Evolutionary conservation across 1,140 invertebrate species (phyloP), one percentile per base, ranked within the genome.

Genomic region (Dendroctonus valens): DNA sequence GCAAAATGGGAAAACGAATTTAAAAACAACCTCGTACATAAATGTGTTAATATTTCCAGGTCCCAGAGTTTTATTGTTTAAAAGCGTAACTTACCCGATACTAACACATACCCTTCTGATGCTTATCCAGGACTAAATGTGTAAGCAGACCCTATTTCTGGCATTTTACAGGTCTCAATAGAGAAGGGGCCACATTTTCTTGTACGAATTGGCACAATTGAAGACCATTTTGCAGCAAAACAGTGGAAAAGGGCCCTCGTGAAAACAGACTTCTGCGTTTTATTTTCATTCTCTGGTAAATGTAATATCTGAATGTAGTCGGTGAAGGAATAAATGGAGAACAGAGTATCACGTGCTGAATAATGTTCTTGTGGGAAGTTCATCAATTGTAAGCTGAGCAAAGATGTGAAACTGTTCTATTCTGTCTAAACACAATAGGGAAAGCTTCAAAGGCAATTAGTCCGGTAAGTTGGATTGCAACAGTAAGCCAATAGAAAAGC

Each of bases 41-140:
- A 26, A 26, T 26, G 26, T 26, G 26, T 26, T 26, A n/a, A n/a
- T n/a, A n/a, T n/a, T 26, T 26, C 26, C 26, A 26, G 26, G 26
- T 26, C 26, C 26, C 26, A 26, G 26, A 26, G 3, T 26, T 26
- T 26, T 26, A 26, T 26, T 26, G 26, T 26, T 26, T 26, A 26
- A 26, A 26, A 26, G 26, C 26, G 26, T 26, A 26, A 26, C 26
- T 15, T 51, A 7, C 50, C 50, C 50, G 14, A 14, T 15, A n/a
- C n/a, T n/a, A 52, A 52, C 38, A 9, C 8, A 37, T 26, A 12
- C 6, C 15, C 50, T n/a, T 15, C 50, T 15, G 50, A 52, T 52
- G 14, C 15, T 26, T 52, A 52, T 52, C 50, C 50, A 52, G n/a
- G 5, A 9, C 50, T 52, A 52, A 52, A 52, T 52, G 15, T n/a